phyloP scores from a whole-genome alignment of 2,113 vertebrate species.

The Gymnarchus niloticus region DNA sequence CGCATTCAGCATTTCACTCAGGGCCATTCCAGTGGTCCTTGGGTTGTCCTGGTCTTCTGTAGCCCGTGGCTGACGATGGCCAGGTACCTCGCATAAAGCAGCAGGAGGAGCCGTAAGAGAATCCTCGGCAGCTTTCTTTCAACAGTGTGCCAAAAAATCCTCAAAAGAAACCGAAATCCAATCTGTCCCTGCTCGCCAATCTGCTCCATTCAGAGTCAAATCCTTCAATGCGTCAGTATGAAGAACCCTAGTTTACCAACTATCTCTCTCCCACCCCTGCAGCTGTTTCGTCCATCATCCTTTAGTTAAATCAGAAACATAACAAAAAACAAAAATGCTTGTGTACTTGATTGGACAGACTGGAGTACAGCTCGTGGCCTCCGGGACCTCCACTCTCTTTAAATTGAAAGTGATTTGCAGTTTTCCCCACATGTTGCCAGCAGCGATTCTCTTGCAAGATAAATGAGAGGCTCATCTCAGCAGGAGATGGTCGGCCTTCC shows the following conservation, averaged over 20 bases:
- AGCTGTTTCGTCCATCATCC: not conserved
- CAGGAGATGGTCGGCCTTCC: constrained; percentile 27
- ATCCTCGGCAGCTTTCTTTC: not conserved
- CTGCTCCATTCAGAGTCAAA: not conserved
- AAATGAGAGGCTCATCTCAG: constrained; percentile 29
- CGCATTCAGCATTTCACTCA: not conserved
- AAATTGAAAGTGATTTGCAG: constrained; percentile 32
- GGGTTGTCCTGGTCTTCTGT: not conserved
- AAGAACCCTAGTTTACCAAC: not conserved
- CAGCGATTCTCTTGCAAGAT: constrained; percentile 27
- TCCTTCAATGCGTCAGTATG: not conserved
- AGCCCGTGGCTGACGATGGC: not conserved
- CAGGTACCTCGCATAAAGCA: not conserved
- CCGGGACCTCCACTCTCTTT: constrained; percentile 26
- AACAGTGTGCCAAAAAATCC: not conserved
- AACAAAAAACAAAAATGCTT: not conserved
- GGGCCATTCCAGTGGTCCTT: not conserved
- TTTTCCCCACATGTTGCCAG: constrained; percentile 26
- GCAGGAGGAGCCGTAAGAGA: not conserved
- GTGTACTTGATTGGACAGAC: constrained; percentile 18
- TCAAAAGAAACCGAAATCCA: not conserved
- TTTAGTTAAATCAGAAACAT: not conserved
- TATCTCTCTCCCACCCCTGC: not conserved
- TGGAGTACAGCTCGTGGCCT: constrained; percentile 50
- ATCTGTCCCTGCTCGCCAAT: not conserved